Percentiles rank a stretch among this genome's conserved stretches.
These are phyloP conservation scores for Brachyhypopomus occidentalis DNA, from an alignment of 2,113 vertebrate genomes.

Conservation along the genomic window DNA sequence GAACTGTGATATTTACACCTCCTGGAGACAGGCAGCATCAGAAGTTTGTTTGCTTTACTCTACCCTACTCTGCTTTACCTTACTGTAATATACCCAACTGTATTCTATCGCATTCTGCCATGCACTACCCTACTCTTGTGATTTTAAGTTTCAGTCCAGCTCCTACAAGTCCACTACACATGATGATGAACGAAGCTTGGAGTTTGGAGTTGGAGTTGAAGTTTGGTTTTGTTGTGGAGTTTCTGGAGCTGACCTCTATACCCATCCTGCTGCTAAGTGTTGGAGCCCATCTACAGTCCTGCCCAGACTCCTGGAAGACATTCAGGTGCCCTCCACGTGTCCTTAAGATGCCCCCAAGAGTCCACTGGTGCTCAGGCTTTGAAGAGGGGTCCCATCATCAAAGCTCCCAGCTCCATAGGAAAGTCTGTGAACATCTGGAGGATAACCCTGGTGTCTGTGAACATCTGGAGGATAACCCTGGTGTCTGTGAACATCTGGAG, in stretches of 20 bases:
- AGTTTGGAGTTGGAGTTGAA: no score
- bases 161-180: slow-evolving; percentile 10
- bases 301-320: background rate
- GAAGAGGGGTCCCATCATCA: background rate
- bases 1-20: slow-evolving; percentile 55
- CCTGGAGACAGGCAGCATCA: slow-evolving; percentile 48
- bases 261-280: background rate
- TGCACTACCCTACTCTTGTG: slow-evolving; percentile 41
- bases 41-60: slow-evolving; percentile 58
- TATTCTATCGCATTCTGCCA: no score
- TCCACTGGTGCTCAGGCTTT: background rate
- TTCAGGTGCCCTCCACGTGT: no score
- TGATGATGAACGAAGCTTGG: no score
- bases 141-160: slow-evolving; percentile 68
- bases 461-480: slow-evolving; percentile 1
- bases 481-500: background rate
- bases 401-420: background rate
- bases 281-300: background rate
- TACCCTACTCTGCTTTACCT: slow-evolving; percentile 31
- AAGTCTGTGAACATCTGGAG: background rate
- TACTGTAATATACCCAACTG: no score
- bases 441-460: background rate
- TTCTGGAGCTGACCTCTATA: background rate
- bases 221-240: background rate
- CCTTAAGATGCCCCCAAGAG: background rate